Base-by-base conservation (phyloP, 2,888 invertebrate species). In the Resseliella maxima region DNA sequence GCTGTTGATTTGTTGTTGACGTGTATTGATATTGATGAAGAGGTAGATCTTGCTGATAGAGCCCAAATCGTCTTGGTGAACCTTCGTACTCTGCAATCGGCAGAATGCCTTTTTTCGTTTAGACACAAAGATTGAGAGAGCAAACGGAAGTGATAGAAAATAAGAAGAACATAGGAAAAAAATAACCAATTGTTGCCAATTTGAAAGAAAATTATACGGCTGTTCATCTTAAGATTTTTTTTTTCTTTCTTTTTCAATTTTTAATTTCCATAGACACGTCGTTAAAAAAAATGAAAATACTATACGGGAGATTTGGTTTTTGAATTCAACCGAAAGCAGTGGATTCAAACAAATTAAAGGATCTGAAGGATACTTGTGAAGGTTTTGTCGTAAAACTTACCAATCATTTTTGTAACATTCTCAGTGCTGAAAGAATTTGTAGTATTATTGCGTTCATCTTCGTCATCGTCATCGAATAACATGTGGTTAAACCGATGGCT, bases 21-120 rank as follows among this genome's bases (percentile, higher is more conserved):
- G 86, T 38, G 15, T 83, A 38, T 46, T 85, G 85, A 27, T 88
- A 87, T 41, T 89, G 88, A 87, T 88, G 87, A 72, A 45, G 46
- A 46, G 46, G 50, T 35, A 35, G 50, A 46, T 86, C 54, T 38
- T 86, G 86, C 21, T 59, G 86, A 45, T 85, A 36, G 85, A 94
- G 93, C 5, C 97, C 97, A 90, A 97, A 97, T 88, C 97, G 93
- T 88, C 97, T 92, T 24, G 97, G 97, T 72, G 97, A 97, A 24
- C 96, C 97, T 88, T 97, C 97, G 90, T 98, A 98, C 89, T 97
- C 96, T 31, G 97, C 97, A 88, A 98, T 97, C 83, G 83, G 86
- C 35, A 81, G 50, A 36, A 81, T 81, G 38, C 81, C 86, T 86
- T 81, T 72, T 83, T 83, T 83, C 38, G 38, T 83, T 38, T 38